phyloP scores from a whole-genome alignment of 1,140 invertebrate species.

The Penaeus indicus region DNA sequence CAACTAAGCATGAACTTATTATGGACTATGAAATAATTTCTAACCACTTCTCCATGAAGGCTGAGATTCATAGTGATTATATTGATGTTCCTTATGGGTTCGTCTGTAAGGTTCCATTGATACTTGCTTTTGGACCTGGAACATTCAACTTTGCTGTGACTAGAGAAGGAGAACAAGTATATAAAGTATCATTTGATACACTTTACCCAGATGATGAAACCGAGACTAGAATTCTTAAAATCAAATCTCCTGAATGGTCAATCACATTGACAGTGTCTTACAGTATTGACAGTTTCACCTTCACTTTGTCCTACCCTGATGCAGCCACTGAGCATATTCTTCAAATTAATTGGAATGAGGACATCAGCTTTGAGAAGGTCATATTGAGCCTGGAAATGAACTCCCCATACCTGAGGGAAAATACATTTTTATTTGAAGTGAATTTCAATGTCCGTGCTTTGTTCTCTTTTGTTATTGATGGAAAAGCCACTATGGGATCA shows the following conservation, averaged over 20 bases:
- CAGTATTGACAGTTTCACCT: background rate
- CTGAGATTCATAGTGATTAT: conserved; percentile 10
- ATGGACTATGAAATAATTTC: background rate
- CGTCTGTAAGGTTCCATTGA: conserved; percentile 13
- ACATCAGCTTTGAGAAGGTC: conserved; percentile 40
- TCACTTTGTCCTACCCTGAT: conserved; percentile 40
- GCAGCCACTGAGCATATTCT: conserved; percentile 21
- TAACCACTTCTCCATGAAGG: background rate
- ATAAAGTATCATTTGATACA: conserved; percentile 43
- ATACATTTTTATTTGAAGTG: background rate
- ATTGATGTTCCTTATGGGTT: conserved; percentile 18
- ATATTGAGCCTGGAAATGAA: background rate
- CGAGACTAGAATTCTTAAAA: background rate
- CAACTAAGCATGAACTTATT: background rate
- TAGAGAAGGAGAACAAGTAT: background rate
- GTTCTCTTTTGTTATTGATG: conserved; percentile 28
- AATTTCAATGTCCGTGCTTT: conserved; percentile 24
- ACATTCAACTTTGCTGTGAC: conserved; percentile 12
- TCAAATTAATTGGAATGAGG: conserved; percentile 22
- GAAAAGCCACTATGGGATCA: conserved; percentile 9
- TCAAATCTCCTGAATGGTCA: conserved; percentile 30
- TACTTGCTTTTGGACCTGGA: conserved; percentile 20
- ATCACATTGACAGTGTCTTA: background rate
- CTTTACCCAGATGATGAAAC: background rate
- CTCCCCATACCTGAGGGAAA: conserved; percentile 21